Base-by-base conservation (phyloP, 2,888 invertebrate species). In the Diarsia rubi region DNA sequence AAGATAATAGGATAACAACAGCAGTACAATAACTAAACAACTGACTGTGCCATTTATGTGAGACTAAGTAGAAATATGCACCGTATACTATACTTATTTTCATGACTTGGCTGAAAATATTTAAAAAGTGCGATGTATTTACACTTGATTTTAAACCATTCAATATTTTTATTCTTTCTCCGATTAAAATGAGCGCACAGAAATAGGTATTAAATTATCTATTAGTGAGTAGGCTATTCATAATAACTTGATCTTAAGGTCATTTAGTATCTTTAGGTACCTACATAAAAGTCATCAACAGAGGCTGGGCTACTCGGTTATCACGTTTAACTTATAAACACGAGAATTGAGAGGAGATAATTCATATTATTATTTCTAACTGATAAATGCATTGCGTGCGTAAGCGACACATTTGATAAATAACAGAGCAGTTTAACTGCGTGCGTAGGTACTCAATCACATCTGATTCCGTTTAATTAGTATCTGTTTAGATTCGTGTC, bases 341-440 rank as follows among this genome's bases (percentile, higher is more conserved):
- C 80, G 70, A 74, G 72, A 69, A 69, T 49, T 67, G 69, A 74
- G 47, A 54, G 16, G 45, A 69, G 75, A 73, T 78, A 71, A 78
- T 69, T 85, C 73, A 75, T 82, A 81, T 84, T 79, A 81, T 84
- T 79, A 75, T 81, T 86, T 70, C 72, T 49, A 63, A 77, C 65
- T 77, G 81, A 87, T 87, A 86, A 83, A 73, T 79, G 64, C 75
- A 69, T 64, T 73, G 63, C 77, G 81, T 84, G 74, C 81, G 83
- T 73, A 75, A 84, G 73, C 83, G 60, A 71, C 69, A 78, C 63
- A 73, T 83, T 77, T 71, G 68, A 73, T 81, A 81, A 72, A 70
- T 65, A 83, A 62, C 62, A 72, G 63, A 75, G 68, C 59, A 57
- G 66, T 42, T 64, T 67, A 59, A 66, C 14, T 71, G 52, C 69